phyloP scores from a whole-genome alignment of 1,140 invertebrate genomes.

The Drosophila sucinea region DNA sequence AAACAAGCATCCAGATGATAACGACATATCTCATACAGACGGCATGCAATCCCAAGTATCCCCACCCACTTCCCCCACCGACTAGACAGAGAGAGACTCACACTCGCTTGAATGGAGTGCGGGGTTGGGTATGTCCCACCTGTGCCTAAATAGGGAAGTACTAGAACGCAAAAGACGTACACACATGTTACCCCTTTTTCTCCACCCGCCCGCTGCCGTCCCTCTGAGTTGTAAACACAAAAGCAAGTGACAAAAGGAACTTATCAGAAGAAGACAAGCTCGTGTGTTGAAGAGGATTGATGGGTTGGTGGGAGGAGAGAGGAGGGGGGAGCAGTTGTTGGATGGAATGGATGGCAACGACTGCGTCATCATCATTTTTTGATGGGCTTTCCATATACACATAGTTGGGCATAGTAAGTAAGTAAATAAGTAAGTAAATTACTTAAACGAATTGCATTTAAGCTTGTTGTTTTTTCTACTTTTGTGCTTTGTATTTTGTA shows the following conservation, averaged over 20 bases:
- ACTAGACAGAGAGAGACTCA: too few species aligned
- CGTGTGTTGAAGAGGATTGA: constrained; percentile 3
- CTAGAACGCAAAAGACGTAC: constrained; percentile 3
- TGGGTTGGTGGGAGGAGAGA: background rate
- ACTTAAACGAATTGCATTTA: constrained; percentile 61
- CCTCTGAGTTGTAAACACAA: constrained; percentile 2
- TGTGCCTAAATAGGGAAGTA: constrained; percentile 6
- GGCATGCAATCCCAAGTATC: background rate
- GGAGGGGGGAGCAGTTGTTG: background rate
- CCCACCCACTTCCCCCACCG: background rate
- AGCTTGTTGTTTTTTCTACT: background rate
- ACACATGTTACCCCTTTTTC: background rate
- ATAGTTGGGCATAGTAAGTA: constrained; percentile 35
- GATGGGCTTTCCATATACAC: constrained; percentile 35
- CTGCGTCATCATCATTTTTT: constrained; percentile 2
- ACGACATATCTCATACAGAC: too few species aligned
- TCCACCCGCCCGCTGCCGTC: background rate
- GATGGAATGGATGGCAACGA: background rate
- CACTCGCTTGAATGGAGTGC: too few species aligned
- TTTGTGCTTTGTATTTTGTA: background rate
- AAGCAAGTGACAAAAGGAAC: constrained; percentile 16
- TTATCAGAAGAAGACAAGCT: constrained; percentile 15
- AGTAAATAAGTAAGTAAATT: constrained; percentile 38
- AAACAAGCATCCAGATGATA: too few species aligned
- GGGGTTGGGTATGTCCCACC: background rate